phyloP scores from a whole-genome alignment of 1,140 invertebrate species.

The Ceratoteleas bidentatus region DNA sequence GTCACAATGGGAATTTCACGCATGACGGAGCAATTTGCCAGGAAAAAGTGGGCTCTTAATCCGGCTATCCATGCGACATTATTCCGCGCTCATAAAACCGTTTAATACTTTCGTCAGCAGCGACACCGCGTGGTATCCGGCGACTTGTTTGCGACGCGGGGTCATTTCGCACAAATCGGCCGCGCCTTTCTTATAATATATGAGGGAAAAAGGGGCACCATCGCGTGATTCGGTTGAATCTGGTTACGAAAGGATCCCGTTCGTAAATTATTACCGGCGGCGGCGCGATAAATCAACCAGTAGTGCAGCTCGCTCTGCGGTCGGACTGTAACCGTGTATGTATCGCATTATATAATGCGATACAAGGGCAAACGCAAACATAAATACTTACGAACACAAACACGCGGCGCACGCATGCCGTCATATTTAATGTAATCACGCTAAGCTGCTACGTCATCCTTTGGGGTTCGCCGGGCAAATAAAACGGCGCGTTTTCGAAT shows the following conservation, averaged over 20 bases:
- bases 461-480: slow-evolving; percentile 41
- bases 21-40: slow-evolving; percentile 21
- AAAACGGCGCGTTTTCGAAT: slow-evolving; percentile 34
- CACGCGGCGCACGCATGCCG: slow-evolving; percentile 17
- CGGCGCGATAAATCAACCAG: slow-evolving; percentile 58
- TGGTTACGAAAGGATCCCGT: slow-evolving; percentile 63
- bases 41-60: slow-evolving; percentile 16
- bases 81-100: slow-evolving; percentile 21
- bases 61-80: slow-evolving; percentile 3
- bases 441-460: slow-evolving; percentile 52
- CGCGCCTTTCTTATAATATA: slow-evolving; percentile 47
- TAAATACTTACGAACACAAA: slow-evolving; percentile 11
- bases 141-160: slow-evolving; percentile 30
- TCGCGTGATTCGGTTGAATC: slow-evolving; percentile 64
- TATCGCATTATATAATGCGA: slow-evolving; percentile 51
- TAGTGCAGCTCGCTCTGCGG: slow-evolving; percentile 61
- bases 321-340: slow-evolving; percentile 48
- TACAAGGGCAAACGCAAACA: slow-evolving; percentile 20
- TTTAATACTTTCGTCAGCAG: slow-evolving; percentile 40
- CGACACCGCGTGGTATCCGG: slow-evolving; percentile 19
- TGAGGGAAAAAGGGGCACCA: slow-evolving; percentile 48
- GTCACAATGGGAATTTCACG: no score
- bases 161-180: slow-evolving; percentile 39
- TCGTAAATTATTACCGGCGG: slow-evolving; percentile 61
- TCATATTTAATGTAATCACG: slow-evolving; percentile 61